Base-by-base conservation (phyloP, 2,888 invertebrate genomes). In the Azorinus chamasolen region DNA sequence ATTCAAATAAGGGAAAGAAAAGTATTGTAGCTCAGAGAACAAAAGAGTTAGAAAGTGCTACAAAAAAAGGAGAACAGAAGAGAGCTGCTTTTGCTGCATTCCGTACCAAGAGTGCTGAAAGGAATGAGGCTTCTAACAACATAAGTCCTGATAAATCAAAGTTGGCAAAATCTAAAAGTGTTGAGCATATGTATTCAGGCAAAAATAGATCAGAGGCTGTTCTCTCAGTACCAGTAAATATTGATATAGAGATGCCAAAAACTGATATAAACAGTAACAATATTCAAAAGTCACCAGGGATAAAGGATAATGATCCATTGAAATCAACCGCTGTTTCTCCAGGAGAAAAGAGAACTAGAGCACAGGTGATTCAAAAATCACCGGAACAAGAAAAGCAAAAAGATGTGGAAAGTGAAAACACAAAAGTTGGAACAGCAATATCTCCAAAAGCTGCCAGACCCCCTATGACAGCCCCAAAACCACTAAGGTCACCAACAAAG, bases 141-240 rank as follows among this genome's bases (percentile, higher is more conserved):
- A 24, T 32, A 6, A 32, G 32, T 32, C 32, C 32, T 32, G 32
- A 32, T 6, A 32, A 32, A 18, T 41, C 53, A 18, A 58, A 43
- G 37, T 50, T 80, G 24, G 27, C 58, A 18, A 80, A 80, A 50
- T 48, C 70, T 54, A 80, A 80, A 54, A 80, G 80, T 69, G 63
- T 70, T n/a, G 80, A 80, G 32, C 73, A 76, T 50, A 50, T 77
- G 24, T 25, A 63, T 61, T 22, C 64, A 32, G 16, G 45, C 0
- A 64, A 61, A 37, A 43, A 57, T 27, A 66, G 50, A 51, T 50
- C 48, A 25, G 46, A 45, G n/a, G 45, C 48, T 25, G 27, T 59
- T 46, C 32, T 32, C 5, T 3, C 25, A 24, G 32, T 27, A 16
- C 22, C 43, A 45, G 25, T 57, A 16, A 41, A 54, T n/a, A 37